These are phyloP conservation scores for Cotesia glomerata DNA, from an alignment of 1,140 invertebrate species.

Conservation along the genomic window DNA sequence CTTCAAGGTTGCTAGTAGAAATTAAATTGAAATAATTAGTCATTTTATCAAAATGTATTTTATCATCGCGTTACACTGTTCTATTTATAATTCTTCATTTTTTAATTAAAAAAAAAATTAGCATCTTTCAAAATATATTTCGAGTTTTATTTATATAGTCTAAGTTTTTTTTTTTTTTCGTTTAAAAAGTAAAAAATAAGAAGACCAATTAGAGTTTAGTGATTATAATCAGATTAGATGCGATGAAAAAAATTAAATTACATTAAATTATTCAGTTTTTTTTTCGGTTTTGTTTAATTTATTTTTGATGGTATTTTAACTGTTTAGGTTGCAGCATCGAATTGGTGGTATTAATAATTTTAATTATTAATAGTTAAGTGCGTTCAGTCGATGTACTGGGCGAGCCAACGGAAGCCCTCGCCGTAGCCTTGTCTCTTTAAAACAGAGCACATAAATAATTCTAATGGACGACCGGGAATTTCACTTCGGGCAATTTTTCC, in stretches of 20 bases:
- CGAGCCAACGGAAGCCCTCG: conserved; percentile 99
- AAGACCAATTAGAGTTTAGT: too few species aligned
- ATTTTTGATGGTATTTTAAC: too few species aligned
- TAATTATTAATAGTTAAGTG: conserved; percentile 47
- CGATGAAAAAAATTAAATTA: too few species aligned
- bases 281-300: too few species aligned
- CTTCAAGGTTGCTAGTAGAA: neutral
- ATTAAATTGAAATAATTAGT: neutral
- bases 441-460: conserved; percentile 99
- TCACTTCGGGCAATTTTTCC: conserved; percentile 88
- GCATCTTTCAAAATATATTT: conserved; percentile 17
- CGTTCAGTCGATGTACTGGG: conserved; percentile 94
- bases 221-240: too few species aligned
- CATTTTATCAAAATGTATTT: neutral
- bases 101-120: neutral
- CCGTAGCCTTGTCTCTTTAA: conserved; percentile 99
- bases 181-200: neutral
- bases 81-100: neutral
- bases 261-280: too few species aligned
- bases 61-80: neutral
- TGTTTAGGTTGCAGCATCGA: neutral
- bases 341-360: conserved; percentile 46
- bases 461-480: conserved; percentile 91
- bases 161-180: neutral
- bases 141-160: conserved; percentile 6